Conservation (phyloP, 2,888 invertebrate species). For the Pycnomerus fuliginosus region DNA sequence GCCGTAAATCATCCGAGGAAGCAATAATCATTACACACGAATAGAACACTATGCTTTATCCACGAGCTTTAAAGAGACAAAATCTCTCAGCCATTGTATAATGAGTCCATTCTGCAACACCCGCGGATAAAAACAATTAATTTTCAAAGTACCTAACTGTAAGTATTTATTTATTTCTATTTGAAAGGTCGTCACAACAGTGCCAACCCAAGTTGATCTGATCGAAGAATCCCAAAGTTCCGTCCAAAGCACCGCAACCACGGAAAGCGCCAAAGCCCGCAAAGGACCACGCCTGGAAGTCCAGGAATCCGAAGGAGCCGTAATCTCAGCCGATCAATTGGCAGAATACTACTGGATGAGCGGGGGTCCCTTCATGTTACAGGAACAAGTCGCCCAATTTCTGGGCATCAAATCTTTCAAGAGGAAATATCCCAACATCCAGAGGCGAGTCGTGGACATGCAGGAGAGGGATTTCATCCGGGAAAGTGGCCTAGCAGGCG, state of each 20-base stretch:
- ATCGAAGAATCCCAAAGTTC: conserved; percentile 80
- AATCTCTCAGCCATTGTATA: too few species aligned
- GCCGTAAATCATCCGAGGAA: too few species aligned
- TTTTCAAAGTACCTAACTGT: background rate
- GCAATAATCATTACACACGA: too few species aligned
- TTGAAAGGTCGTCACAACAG: conserved; percentile 25
- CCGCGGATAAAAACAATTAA: too few species aligned
- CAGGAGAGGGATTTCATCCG: conserved; percentile 88
- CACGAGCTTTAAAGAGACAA: too few species aligned
- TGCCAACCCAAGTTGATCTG: conserved; percentile 34
- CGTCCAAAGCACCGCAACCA: conserved; percentile 71
- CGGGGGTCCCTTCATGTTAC: conserved; percentile 87
- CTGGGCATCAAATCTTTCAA: conserved; percentile 96
- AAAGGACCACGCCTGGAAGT: conserved; percentile 43
- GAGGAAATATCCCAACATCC: conserved; percentile 76
- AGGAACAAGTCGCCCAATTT: conserved; percentile 94
- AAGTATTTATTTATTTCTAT: conserved; percentile 2
- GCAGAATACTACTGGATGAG: conserved; percentile 90
- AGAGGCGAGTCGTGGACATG: conserved; percentile 79
- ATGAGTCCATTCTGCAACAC: too few species aligned
- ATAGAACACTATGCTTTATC: too few species aligned
- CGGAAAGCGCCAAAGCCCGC: conserved; percentile 58
- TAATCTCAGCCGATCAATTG: conserved; percentile 76
- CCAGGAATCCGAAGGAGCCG: conserved; percentile 44
- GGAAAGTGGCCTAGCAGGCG: conserved; percentile 75